Conservation (phyloP, 2,888 invertebrate genomes). For the Rambutsinella grinnellia region DNA sequence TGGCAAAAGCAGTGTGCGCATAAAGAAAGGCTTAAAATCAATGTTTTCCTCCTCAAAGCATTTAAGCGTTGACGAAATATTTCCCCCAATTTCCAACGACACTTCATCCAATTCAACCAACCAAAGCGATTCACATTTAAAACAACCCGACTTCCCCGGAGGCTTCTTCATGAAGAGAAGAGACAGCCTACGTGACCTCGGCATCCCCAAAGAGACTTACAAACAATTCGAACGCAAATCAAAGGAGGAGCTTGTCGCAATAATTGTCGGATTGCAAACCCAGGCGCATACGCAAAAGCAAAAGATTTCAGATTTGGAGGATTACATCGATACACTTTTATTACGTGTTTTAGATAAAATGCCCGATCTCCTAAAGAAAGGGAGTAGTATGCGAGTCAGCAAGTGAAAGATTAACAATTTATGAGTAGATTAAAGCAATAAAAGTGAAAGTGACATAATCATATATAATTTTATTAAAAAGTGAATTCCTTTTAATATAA, state of each 20-base stretch:
- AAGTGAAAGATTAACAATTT: too few relatives aligned
- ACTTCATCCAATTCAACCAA: not conserved
- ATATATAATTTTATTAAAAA: too few relatives aligned
- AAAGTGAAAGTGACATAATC: too few relatives aligned
- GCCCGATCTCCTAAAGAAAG: constrained; percentile 85
- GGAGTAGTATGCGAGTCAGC: constrained; percentile 30
- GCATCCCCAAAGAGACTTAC: constrained; percentile 36
- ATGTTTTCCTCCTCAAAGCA: constrained; percentile 39
- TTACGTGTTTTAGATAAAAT: constrained; percentile 94
- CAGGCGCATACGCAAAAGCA: constrained; percentile 86
- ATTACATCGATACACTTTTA: constrained; percentile 91
- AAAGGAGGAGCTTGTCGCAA: constrained; percentile 83
- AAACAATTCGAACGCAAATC: constrained; percentile 43
- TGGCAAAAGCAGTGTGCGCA: constrained; percentile 23
- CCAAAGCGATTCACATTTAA: too few relatives aligned
- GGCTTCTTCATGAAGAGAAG: too few relatives aligned
- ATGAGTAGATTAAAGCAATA: too few relatives aligned
- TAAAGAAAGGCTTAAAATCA: constrained; percentile 21
- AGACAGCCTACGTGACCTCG: constrained; percentile 27
- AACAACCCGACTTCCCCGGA: too few relatives aligned
- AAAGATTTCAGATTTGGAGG: constrained; percentile 91
- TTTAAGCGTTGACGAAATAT: constrained; percentile 33
- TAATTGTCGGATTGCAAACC: constrained; percentile 85
- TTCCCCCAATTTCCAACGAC: not conserved
- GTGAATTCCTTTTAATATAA: too few relatives aligned